Conservation (phyloP, 2,888 invertebrate genomes). For the Syritta pipiens region DNA sequence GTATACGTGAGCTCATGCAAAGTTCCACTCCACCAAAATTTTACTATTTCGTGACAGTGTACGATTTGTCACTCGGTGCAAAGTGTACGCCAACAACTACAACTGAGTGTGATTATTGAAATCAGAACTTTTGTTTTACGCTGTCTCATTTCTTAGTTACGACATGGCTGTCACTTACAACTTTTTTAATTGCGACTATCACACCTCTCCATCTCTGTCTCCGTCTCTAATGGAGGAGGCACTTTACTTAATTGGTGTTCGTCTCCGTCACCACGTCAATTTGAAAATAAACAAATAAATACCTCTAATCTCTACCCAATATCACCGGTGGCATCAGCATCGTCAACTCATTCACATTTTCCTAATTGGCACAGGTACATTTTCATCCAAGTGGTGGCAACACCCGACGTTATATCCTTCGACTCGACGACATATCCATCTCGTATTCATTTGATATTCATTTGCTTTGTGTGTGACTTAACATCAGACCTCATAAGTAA, state of each 20-base stretch:
- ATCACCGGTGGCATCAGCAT: background rate
- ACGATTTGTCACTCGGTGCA: constrained; percentile 56
- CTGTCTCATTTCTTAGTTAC: constrained; percentile 13
- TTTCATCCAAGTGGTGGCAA: constrained; percentile 36
- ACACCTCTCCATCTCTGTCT: constrained; percentile 37
- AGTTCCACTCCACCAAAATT: constrained; percentile 14
- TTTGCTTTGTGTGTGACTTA: constrained; percentile 50
- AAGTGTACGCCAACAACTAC: constrained; percentile 47
- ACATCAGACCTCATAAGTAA: constrained; percentile 36
- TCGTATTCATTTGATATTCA: constrained; percentile 58
- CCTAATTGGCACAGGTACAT: constrained; percentile 22
- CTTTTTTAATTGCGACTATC: constrained; percentile 46
- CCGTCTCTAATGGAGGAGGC: constrained; percentile 32
- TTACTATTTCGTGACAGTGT: constrained; percentile 50
- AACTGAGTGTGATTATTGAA: constrained; percentile 50
- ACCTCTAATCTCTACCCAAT: constrained; percentile 18
- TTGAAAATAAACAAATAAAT: constrained; percentile 4
- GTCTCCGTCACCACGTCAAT: constrained; percentile 17
- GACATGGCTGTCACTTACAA: background rate
- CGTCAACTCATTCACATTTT: background rate
- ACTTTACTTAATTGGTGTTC: constrained; percentile 61
- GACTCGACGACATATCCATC: constrained; percentile 55
- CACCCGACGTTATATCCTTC: constrained; percentile 12
- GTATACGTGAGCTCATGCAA: constrained; percentile 21
- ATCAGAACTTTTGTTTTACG: constrained; percentile 38